Percentiles rank a stretch among this genome's conserved stretches.
Conservation (phyloP, 2,797 vertebrate genomes). For the Crypturellus tataupa region DNA sequence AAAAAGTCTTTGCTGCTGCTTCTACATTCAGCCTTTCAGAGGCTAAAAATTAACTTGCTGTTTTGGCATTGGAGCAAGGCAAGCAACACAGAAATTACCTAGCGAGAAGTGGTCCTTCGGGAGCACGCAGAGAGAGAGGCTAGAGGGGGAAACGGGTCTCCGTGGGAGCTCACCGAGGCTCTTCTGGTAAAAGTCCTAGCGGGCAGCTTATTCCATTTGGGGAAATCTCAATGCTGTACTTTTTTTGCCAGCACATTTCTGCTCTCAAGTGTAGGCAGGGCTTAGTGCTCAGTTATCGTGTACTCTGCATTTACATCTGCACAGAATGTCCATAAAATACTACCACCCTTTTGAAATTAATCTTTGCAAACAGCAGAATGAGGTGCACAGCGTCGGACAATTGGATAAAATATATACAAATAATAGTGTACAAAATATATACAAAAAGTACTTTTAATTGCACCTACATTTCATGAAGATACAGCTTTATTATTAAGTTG, state of each 20-base stretch:
- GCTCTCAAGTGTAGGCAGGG: neutral
- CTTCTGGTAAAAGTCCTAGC: neutral
- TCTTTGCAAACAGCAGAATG: neutral
- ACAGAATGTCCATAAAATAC: neutral
- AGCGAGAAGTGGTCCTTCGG: neutral
- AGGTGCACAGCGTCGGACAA: neutral
- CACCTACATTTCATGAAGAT: neutral
- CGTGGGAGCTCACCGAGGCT: neutral
- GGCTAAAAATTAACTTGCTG: neutral
- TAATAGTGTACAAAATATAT: too few relatives aligned
- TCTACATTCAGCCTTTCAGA: neutral
- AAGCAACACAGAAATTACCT: neutral
- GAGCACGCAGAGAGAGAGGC: neutral
- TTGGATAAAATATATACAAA: neutral
- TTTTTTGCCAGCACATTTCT: neutral
- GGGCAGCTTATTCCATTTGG: neutral
- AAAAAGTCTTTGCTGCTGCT: neutral
- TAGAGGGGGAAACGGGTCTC: neutral
- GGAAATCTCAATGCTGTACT: neutral
- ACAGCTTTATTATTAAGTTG: neutral
- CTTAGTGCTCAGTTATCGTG: neutral
- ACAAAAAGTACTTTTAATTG: neutral
- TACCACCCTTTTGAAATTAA: neutral
- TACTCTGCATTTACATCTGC: neutral
- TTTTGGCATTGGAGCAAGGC: neutral